phyloP scores from a whole-genome alignment of 2,888 invertebrate genomes.

The Pristionchus entomophagus region DNA sequence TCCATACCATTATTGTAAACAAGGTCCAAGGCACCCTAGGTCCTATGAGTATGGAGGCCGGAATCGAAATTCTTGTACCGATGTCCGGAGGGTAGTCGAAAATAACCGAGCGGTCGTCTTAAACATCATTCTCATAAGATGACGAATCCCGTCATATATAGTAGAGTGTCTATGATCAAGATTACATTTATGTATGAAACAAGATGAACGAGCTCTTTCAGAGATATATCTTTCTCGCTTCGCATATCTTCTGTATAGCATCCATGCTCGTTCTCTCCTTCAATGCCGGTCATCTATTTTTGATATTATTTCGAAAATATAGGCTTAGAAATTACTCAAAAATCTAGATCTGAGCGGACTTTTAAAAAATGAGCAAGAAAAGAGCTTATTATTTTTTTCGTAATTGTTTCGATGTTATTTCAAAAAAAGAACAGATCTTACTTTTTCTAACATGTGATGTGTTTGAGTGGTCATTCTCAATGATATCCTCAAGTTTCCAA shows the following conservation, averaged over 20 bases:
- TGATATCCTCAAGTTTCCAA: not conserved
- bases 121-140: not conserved
- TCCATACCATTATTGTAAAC: no score
- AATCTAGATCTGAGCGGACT: not conserved
- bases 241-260: constrained; percentile 1
- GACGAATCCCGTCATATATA: not conserved
- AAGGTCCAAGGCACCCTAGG: no score
- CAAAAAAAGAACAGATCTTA: not conserved
- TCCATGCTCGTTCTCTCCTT: constrained; percentile 6
- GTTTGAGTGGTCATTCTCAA: not conserved
- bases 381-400: not conserved
- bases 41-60: no score
- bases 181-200: not conserved
- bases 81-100: no score
- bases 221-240: not conserved
- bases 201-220: not conserved
- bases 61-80: no score
- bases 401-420: not conserved
- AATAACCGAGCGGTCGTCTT: no score
- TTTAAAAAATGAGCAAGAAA: not conserved
- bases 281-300: not conserved
- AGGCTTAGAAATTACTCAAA: not conserved
- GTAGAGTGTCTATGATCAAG: not conserved
- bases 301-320: not conserved
- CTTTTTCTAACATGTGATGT: not conserved